phyloP scores from a whole-genome alignment of 1,140 invertebrate genomes.

The Heterodera schachtii region DNA sequence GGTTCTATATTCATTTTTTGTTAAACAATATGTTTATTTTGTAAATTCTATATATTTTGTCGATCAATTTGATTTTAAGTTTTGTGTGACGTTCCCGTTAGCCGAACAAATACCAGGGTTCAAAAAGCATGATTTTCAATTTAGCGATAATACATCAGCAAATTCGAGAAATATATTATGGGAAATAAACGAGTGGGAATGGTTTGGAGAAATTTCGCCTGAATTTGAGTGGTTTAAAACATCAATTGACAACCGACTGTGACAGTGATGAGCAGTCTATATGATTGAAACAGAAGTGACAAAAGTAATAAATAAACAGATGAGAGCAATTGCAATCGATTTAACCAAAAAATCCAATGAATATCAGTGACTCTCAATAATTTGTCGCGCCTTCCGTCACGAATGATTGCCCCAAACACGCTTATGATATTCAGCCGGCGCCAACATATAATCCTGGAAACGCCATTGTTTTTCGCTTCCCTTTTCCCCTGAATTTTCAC shows the following conservation, averaged over 20 bases:
- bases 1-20: too few species aligned
- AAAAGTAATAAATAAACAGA: background rate
- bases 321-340: background rate
- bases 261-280: too few species aligned
- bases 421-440: conserved; percentile 39
- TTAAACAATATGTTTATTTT: too few species aligned
- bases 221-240: background rate
- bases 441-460: conserved; percentile 34
- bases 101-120: background rate
- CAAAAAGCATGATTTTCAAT: background rate
- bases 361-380: background rate
- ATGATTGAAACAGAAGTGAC: too few species aligned
- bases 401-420: conserved; percentile 39
- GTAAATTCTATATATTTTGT: too few species aligned
- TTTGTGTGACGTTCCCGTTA: background rate
- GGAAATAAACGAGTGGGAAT: background rate
- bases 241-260: background rate
- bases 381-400: background rate
- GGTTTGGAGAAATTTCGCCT: background rate
- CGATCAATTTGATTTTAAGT: too few species aligned
- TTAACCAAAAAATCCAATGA: background rate
- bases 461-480: background rate
- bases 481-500: background rate
- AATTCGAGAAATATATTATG: background rate
- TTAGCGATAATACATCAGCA: background rate